These are phyloP conservation scores for Capromys pilorides DNA, from an alignment of 2,797 vertebrate species.

Conservation along the genomic window DNA sequence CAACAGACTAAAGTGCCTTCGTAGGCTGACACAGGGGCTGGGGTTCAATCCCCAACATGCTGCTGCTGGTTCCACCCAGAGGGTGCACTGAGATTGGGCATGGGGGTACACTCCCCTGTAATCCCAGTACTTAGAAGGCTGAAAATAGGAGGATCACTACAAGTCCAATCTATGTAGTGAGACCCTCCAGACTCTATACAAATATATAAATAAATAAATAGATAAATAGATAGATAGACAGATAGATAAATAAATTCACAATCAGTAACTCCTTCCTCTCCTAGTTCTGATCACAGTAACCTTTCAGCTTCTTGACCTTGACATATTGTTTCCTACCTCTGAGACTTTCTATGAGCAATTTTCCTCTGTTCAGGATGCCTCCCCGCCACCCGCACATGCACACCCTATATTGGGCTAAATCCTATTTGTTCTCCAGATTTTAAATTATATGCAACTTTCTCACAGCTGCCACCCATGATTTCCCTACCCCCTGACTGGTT, in stretches of 20 bases:
- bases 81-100: too few species aligned
- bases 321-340: background rate
- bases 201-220: background rate
- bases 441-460: background rate
- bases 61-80: too few species aligned
- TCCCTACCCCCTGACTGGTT: background rate
- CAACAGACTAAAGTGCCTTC: too few species aligned
- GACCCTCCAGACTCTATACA: too few species aligned
- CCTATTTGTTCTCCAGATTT: background rate
- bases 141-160: too few species aligned
- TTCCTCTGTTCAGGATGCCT: background rate
- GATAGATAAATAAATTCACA: background rate
- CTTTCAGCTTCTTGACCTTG: background rate
- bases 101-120: too few species aligned
- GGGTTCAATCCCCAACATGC: too few species aligned
- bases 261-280: background rate
- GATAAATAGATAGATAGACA: too few species aligned
- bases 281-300: background rate
- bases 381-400: background rate
- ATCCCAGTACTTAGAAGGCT: too few species aligned
- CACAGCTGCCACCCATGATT: background rate
- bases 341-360: background rate
- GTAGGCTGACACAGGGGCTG: too few species aligned
- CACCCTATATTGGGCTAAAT: background rate
- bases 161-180: too few species aligned